Evolutionary conservation across 2,113 vertebrate species (phyloP), one percentile per base, ranked within the genome.

Genomic region (Xiphorhynchus elegans): DNA sequence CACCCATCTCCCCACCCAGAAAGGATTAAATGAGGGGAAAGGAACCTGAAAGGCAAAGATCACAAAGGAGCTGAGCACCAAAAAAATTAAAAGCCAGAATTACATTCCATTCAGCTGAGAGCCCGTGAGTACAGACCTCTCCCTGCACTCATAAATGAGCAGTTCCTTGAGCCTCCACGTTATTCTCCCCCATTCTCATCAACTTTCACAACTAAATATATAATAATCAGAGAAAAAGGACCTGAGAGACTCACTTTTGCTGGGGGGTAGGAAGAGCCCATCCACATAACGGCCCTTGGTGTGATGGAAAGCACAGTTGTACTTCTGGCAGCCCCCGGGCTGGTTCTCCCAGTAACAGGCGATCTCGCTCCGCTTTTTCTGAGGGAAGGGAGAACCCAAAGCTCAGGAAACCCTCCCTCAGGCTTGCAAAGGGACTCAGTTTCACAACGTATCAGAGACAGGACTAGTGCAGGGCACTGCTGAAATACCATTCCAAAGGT

Each of bases 271-370:
- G 84, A 98, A 99, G 26, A 98, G 64, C 2, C 99, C 99, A 11
- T 99, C 98, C 9, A 99, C 98, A 8, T 96, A 97, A 21, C 99
- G 99, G 10, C 98, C 98, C 87, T 98, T 99, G 62, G 98, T 97
- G 82, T 99, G 99, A 95, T 98, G 98, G 93, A 99, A 99, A 40
- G 98, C 99, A 33, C 99, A 99, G 95, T 99, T 99, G 75, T 98
- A 91, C 95, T 99, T 99, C 89, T 99, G 99, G 97, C 99, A 99
- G 63, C 99, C 99, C 3, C 97, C 95, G 4, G 98, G 97, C 55
- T 99, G 99, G n/a, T 98, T 99, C 97, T 99, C 99, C 99, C 99
- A 99, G 44, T 99, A 99, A 84, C 99, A 99, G 7, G 98, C 96
- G 11, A 99, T 99, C 94, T 98, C 98, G 86, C 99, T 99, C 19